Base-by-base conservation (phyloP, 2,113 vertebrate species). In the Anarhynchus alexandrinus region DNA sequence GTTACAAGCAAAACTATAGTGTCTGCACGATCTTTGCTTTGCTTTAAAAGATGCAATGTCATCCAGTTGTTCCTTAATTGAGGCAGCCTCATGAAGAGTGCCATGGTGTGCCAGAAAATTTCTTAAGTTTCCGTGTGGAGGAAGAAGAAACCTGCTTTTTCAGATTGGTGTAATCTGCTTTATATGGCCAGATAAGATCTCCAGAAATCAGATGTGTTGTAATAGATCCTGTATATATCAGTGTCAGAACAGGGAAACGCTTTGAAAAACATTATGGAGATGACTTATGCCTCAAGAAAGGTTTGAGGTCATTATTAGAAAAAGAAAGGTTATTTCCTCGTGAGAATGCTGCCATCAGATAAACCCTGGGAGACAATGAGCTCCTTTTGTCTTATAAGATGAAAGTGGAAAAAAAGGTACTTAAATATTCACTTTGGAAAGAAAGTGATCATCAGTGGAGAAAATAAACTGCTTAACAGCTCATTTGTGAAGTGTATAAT, bases 331-430 rank as follows among this genome's bases (percentile, higher is more conserved):
- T 79, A 65, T 57, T 18, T 91, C 55, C 59, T 27, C 11, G 1
- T 80, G 74, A 90, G 58, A 66, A 34, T 66, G 12, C 80, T 94
- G 61, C 77, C 51, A 45, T 66, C 82, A 81, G 70, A 62, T 82
- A 90, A 94, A 66, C 29, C 61, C 77, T 51, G 20, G n/a, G 81
- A 86, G 72, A 89, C 49, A 38, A 79, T 27, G 62, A 95, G n/a
- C 32, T 95, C 62, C 64, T 94, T 96, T 88, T 91, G 86, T 89
- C 83, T 94, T 86, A 14, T 7, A 74, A 82, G 62, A 83, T 85
- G 57, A 81, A 92, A 93, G 79, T 87, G 45, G 29, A 22, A 81
- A 95, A 95, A 95, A 90, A 22, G 34, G 72, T 81, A 66, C 38
- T 83, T 57, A 82, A 90, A 66, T 81, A 90, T 76, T 94, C 55